Percentiles rank a stretch among this genome's conserved stretches.
phyloP scores from a whole-genome alignment of 2,888 invertebrate species.

The Anoncus sp. region DNA sequence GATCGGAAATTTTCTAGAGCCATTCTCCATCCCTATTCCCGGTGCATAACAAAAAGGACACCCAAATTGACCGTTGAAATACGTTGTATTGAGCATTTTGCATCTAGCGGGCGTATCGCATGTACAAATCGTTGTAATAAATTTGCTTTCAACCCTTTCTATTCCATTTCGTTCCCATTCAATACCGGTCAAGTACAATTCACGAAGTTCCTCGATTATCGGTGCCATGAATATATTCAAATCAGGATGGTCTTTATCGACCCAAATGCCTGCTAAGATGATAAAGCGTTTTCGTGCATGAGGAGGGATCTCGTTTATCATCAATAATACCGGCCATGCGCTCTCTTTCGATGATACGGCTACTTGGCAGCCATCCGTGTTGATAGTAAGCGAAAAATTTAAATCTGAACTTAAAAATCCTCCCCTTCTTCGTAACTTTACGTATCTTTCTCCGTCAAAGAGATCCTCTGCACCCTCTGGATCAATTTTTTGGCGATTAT shows the following conservation, averaged over 20 bases:
- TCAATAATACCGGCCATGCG: conserved; percentile 51
- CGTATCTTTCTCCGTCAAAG: conserved; percentile 48
- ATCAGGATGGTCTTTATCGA: conserved; percentile 40
- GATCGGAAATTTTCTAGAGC: conserved; percentile 20
- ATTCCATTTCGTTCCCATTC: conserved; percentile 15
- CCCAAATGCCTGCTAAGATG: conserved; percentile 50
- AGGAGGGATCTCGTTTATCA: conserved; percentile 49
- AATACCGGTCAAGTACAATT: conserved; percentile 21
- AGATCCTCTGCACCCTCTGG: conserved; percentile 43
- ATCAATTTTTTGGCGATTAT: conserved; percentile 22
- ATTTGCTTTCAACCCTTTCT: conserved; percentile 20
- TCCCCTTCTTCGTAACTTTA: conserved; percentile 27
- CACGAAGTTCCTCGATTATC: conserved; percentile 12
- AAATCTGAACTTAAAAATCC: conserved; percentile 37
- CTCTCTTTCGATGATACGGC: conserved; percentile 43
- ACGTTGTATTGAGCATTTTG: conserved; percentile 4
- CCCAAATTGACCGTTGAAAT: conserved; percentile 36
- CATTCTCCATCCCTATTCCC: conserved; percentile 8
- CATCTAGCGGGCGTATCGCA: conserved; percentile 21
- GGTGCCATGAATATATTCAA: conserved; percentile 13
- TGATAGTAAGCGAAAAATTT: conserved; percentile 48
- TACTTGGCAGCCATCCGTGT: conserved; percentile 55
- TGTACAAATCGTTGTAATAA: conserved; percentile 14
- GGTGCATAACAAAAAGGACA: conserved; percentile 36
- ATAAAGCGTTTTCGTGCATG: conserved; percentile 48